phyloP scores from a whole-genome alignment of 2,888 invertebrate species.

The Aspidiotus destructor region DNA sequence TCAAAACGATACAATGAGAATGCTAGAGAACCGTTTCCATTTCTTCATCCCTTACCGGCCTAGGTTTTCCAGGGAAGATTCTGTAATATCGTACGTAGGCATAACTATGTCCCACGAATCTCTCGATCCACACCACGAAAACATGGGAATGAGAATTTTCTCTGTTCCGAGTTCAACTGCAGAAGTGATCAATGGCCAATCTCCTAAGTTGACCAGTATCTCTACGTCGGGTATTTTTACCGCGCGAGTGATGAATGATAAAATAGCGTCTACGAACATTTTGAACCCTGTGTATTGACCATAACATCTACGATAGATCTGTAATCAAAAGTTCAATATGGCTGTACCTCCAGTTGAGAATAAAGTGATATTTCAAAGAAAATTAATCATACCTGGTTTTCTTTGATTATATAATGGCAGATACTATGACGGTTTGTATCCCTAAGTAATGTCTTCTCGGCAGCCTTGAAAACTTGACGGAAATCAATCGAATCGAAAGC shows the following conservation, averaged over 20 bases:
- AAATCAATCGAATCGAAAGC: constrained; percentile 62
- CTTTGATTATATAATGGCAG: constrained; percentile 78
- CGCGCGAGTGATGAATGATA: constrained; percentile 72
- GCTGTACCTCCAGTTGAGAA: not conserved
- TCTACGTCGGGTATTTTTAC: constrained; percentile 75
- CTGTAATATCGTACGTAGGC: constrained; percentile 91
- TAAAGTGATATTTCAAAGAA: not conserved
- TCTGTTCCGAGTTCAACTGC: not conserved
- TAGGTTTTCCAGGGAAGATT: constrained; percentile 86
- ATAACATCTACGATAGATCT: constrained; percentile 76
- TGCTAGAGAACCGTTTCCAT: not conserved
- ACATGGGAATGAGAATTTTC: constrained; percentile 60
- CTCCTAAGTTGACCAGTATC: constrained; percentile 84
- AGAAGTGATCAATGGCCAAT: constrained; percentile 67
- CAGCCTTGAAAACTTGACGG: constrained; percentile 45
- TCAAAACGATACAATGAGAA: constrained; percentile 23
- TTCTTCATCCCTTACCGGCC: constrained; percentile 55
- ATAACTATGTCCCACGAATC: constrained; percentile 78
- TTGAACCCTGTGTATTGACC: constrained; percentile 93
- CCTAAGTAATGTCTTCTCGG: constrained; percentile 58
- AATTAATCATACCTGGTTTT: constrained; percentile 52
- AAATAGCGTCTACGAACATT: constrained; percentile 83
- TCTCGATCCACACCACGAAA: constrained; percentile 93
- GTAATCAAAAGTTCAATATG: constrained; percentile 17
- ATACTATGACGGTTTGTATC: constrained; percentile 72